These are phyloP conservation scores for Agrilus cyanescens DNA, from an alignment of 2,888 invertebrate species.

Conservation along the genomic window DNA sequence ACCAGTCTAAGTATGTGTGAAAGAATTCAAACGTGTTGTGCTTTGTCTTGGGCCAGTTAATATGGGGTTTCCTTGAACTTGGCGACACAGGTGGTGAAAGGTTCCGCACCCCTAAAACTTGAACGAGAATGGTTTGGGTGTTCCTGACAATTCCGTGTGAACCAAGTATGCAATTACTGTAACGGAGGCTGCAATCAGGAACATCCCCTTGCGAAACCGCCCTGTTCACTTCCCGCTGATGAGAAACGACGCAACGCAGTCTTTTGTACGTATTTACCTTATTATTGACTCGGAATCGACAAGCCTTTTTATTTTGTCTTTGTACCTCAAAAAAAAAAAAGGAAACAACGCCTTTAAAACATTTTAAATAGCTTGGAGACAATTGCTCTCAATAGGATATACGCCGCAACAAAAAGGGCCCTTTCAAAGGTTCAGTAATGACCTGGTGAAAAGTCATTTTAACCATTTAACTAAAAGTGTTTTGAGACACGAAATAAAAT, in stretches of 20 bases:
- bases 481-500: no score
- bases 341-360: no score
- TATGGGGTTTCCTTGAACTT: constrained; percentile 17
- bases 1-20: background rate
- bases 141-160: constrained; percentile 28
- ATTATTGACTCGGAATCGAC: constrained; percentile 13
- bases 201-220: constrained; percentile 20
- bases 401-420: no score
- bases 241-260: constrained; percentile 24
- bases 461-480: no score
- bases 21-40: constrained; percentile 10
- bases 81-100: constrained; percentile 16
- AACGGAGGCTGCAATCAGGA: constrained; percentile 32
- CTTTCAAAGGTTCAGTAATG: no score
- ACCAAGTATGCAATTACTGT: constrained; percentile 34
- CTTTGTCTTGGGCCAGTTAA: constrained; percentile 8
- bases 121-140: constrained; percentile 22
- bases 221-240: constrained; percentile 24
- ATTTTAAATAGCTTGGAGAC: no score
- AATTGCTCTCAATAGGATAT: no score
- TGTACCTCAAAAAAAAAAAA: no score
- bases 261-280: constrained; percentile 11
- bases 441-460: no score
- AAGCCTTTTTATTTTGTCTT: constrained; percentile 9
- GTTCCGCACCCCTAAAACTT: constrained; percentile 30